These are phyloP conservation scores for Labeo rohita DNA, from an alignment of 2,113 vertebrate genomes.

Conservation along the genomic window DNA sequence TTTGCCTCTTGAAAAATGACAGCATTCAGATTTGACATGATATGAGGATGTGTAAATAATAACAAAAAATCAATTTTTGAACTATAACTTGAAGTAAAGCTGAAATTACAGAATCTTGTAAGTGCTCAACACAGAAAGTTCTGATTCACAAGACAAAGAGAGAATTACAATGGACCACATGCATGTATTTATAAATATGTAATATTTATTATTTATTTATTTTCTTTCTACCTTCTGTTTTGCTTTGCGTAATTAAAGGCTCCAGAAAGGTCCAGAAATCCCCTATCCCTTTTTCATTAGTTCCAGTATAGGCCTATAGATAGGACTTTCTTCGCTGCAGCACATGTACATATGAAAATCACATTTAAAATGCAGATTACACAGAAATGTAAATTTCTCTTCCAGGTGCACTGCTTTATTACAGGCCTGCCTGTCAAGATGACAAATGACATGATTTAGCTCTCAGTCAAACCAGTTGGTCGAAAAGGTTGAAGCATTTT, in stretches of 20 bases:
- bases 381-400: conserved; percentile 33
- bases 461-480: conserved; percentile 46
- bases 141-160: not conserved
- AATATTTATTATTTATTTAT: too few relatives aligned
- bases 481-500: conserved; percentile 34
- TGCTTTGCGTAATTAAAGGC: not conserved
- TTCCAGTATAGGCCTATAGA: not conserved
- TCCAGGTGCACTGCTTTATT: conserved; percentile 20
- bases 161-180: not conserved
- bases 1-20: not conserved
- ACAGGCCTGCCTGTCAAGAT: conserved; percentile 49
- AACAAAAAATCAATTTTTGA: not conserved
- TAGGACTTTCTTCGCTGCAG: not conserved
- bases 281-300: conserved; percentile 10
- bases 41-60: not conserved
- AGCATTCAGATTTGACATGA: not conserved
- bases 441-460: conserved; percentile 51
- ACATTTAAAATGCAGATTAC: conserved; percentile 38
- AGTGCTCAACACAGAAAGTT: not conserved
- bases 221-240: not conserved
- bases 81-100: not conserved
- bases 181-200: not conserved
- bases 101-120: not conserved
- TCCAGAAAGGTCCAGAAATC: not conserved
- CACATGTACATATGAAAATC: conserved; percentile 30